phyloP scores from a whole-genome alignment of 2,888 invertebrate species.

The Cephus rjabovi region DNA sequence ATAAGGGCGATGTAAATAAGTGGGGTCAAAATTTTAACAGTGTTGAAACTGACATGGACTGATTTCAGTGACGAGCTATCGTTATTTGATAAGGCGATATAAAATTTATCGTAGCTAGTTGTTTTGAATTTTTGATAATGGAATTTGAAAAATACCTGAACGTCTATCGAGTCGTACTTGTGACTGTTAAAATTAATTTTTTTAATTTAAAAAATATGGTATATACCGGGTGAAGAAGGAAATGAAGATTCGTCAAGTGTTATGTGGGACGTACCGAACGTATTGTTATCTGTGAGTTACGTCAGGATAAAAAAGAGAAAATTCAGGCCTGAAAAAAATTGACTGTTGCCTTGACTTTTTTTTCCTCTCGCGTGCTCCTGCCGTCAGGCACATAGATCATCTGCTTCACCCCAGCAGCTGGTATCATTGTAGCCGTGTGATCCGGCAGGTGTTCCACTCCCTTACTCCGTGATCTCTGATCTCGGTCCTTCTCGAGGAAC shows the following conservation, averaged over 20 bases:
- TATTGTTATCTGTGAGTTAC: background rate
- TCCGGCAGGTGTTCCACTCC: conserved; percentile 30
- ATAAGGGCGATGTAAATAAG: background rate
- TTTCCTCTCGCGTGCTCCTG: background rate
- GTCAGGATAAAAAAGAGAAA: background rate
- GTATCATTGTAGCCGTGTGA: conserved; percentile 38
- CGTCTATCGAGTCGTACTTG: background rate
- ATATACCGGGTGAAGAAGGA: background rate
- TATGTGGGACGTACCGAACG: background rate
- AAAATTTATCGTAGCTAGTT: background rate
- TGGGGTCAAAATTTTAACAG: too few relatives aligned
- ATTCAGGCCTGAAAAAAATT: background rate
- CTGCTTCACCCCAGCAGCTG: conserved; percentile 25
- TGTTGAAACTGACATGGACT: background rate
- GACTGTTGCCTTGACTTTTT: conserved; percentile 1
- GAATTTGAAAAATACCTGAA: background rate
- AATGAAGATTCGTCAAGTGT: background rate
- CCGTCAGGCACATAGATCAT: conserved; percentile 31
- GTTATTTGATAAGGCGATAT: background rate
- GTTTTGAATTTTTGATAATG: too few relatives aligned
- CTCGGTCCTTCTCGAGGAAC: conserved; percentile 1
- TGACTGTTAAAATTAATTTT: background rate
- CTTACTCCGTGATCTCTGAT: conserved; percentile 14
- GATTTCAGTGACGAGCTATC: background rate
- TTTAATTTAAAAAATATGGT: background rate